Base-by-base conservation (phyloP, 2,888 invertebrate genomes). In the Hylaea fasciaria region DNA sequence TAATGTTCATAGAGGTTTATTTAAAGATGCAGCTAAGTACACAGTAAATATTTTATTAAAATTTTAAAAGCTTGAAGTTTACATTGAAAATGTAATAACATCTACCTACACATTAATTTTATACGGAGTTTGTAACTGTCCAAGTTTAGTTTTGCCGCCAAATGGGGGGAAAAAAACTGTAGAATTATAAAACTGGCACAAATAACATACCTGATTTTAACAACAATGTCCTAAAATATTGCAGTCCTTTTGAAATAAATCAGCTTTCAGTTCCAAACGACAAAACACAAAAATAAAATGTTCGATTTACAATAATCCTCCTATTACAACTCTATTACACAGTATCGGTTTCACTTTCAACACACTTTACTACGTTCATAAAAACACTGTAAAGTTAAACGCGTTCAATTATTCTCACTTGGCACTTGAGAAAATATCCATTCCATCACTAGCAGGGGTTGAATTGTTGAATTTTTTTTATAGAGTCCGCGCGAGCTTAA, bases 361-460 rank as follows among this genome's bases (percentile, higher is more conserved):
- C 74, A 74, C 76, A 78, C 72, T 72, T 63, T 72, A 71, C 68
- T 76, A 77, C 72, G 67, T 77, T 68, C 68, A 73, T 69, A 73
- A 73, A 70, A 74, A 68, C 78, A 81, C 78, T 66, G 69, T 69
- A 64, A 62, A 62, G 65, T 72, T 62, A 76, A 73, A 74, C 69
- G 74, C 72, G 73, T 74, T 77, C 75, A 83, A 80, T 82, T 76
- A 79, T 73, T 76, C 70, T 74, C 83, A 86, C 80, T 80, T 68
- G 77, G 72, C 85, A 86, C 87, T 86, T 65, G 71, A 73, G 68
- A 73, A 79, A 86, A 81, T 85, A 89, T 89, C 87, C 89, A 91
- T 87, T 86, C 86, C 87, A 82, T 85, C 73, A 82, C 82, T 76
- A 47, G 32, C 32, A 28, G 71, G 76, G 83, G 80, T 75, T 66